Evolutionary conservation across 2,888 invertebrate species (phyloP), one percentile per base, ranked within the genome.

Genomic region (Lissocephala sabroskyi): DNA sequence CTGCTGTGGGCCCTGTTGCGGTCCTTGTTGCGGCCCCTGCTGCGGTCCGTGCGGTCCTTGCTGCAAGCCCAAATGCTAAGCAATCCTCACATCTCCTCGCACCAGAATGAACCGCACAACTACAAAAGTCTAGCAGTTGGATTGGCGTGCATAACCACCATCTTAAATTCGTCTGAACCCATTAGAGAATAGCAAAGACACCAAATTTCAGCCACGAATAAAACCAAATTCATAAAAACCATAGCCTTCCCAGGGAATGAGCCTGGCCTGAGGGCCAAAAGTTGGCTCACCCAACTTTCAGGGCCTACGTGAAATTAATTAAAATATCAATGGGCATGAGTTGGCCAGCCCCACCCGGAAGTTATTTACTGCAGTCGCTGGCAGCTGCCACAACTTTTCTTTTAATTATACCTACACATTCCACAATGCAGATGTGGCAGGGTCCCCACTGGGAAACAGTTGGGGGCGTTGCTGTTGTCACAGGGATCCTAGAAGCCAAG

Each of bases 341-440:
- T 36, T 40, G 18, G 28, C 53, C 11, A 33, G 2, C 11, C n/a
- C 13, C 49, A 60, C 49, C 52, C 56, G 59, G 56, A 68, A 63
- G 63, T 68, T 73, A 65, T 68, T 73, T 70, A 59, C 70, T 56
- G 56, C 49, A 59, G 66, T 55, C 56, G 45, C 51, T 48, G 65
- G 28, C 64, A 65, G 52, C 56, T 73, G 63, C 42, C 56, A 59
- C 66, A 64, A 64, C 59, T 64, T 70, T 66, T 49, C 64, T 64
- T 65, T 64, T 70, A 70, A 70, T 70, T 70, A 74, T 64, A 64
- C n/a, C n/a, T n/a, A n/a, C n/a, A n/a, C 66, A 73, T 57, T 56
- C 41, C 57, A 54, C 56, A 53, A 33, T 56, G 61, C 63, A 63
- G 52, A 59, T 61, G 47, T 36, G n/a, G n/a, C n/a, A n/a, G n/a